phyloP scores from a whole-genome alignment of 2,113 vertebrate species.

The Pseudopodoces humilis region DNA sequence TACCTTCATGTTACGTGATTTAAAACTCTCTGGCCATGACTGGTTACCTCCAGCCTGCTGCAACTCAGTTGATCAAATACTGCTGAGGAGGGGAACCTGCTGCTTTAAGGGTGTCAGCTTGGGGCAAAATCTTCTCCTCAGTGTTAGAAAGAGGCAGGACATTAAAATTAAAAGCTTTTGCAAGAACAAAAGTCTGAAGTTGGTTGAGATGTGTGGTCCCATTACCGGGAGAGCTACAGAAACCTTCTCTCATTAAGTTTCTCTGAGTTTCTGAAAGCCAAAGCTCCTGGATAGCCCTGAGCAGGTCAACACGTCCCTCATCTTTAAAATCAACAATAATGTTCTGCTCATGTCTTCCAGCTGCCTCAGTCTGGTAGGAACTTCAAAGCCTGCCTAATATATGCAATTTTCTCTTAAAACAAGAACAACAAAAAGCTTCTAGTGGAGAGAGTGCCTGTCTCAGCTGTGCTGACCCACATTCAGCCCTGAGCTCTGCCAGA shows the following conservation, averaged over 20 bases:
- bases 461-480: neutral
- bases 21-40: neutral
- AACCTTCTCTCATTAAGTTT: neutral
- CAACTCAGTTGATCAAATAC: neutral
- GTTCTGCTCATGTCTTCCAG: neutral
- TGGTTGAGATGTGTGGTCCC: neutral
- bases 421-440: neutral
- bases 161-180: neutral
- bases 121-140: neutral
- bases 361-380: neutral
- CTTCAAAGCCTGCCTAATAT: constrained; percentile 52
- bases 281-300: neutral
- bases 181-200: neutral
- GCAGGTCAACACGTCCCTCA: neutral
- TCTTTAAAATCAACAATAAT: neutral
- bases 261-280: neutral
- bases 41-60: neutral
- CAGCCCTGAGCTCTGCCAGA: neutral
- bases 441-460: neutral
- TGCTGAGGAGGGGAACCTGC: neutral
- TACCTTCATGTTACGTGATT: accelerated
- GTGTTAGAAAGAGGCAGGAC: neutral
- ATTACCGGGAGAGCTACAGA: neutral
- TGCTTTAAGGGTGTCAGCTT: neutral
- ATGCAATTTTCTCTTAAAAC: constrained; percentile 42